phyloP scores from a whole-genome alignment of 2,113 vertebrate species.

The Eurypyga helias region DNA sequence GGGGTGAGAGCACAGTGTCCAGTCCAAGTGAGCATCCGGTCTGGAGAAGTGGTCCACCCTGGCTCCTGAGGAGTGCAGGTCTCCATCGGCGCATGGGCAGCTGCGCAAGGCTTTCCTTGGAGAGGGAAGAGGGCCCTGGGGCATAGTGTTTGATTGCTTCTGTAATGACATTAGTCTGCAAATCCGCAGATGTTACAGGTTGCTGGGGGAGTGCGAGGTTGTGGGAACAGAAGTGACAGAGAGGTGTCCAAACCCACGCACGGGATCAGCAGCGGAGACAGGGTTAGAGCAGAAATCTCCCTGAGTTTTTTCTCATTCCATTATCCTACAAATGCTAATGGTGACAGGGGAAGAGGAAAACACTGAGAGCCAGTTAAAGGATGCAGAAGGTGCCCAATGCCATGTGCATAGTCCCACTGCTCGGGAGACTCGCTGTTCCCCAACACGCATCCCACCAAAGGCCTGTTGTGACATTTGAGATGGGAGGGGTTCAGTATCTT shows the following conservation, averaged over 20 bases:
- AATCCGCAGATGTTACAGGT: neutral
- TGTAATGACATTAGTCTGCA: neutral
- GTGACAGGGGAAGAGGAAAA: neutral
- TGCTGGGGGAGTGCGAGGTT: neutral
- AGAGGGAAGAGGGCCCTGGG: neutral
- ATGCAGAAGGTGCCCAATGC: neutral
- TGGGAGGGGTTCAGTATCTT: neutral
- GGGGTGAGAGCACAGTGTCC: neutral
- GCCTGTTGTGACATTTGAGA: neutral
- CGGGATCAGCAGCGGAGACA: neutral
- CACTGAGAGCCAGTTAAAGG: neutral
- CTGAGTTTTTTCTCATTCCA: neutral
- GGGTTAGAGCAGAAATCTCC: neutral
- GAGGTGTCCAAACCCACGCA: neutral
- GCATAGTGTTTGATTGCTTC: neutral
- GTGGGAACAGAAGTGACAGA: neutral
- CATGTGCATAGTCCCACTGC: neutral
- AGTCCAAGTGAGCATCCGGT: neutral
- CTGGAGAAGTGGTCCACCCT: neutral
- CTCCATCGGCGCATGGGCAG: rapidly evolving
- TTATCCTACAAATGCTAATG: neutral
- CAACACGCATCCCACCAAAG: neutral
- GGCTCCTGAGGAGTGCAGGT: neutral
- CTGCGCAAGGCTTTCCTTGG: neutral
- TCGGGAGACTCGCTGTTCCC: rapidly evolving